phyloP scores from a whole-genome alignment of 2,888 invertebrate species.

The Parnassius orleans region DNA sequence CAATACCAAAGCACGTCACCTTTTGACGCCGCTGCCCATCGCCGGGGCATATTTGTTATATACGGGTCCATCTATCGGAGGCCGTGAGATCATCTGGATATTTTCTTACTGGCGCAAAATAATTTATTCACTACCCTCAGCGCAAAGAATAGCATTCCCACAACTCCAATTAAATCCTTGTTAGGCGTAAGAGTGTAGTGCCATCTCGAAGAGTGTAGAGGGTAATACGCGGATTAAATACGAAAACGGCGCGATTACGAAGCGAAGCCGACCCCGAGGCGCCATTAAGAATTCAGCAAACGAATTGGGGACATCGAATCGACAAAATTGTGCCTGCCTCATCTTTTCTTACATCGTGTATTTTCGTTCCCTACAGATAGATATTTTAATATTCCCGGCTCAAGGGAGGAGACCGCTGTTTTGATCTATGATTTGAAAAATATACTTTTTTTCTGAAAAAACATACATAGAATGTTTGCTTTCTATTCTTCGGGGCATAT shows the following conservation, averaged over 20 bases:
- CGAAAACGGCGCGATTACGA: slow-evolving; percentile 64
- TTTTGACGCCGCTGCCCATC: too few species aligned
- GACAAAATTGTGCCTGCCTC: slow-evolving; percentile 74
- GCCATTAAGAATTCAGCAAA: slow-evolving; percentile 74
- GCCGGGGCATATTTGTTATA: too few species aligned
- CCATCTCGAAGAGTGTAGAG: slow-evolving; percentile 33
- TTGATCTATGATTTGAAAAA: slow-evolving; percentile 66
- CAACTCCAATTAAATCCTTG: slow-evolving; percentile 57
- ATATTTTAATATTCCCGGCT: slow-evolving; percentile 70
- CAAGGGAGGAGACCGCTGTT: slow-evolving; percentile 62
- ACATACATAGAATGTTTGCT: slow-evolving; percentile 49
- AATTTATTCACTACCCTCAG: slow-evolving; percentile 23
- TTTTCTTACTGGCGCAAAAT: not conserved
- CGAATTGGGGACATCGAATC: slow-evolving; percentile 77
- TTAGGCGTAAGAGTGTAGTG: slow-evolving; percentile 44
- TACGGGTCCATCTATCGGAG: too few species aligned
- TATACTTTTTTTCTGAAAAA: slow-evolving; percentile 54
- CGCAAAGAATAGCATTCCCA: slow-evolving; percentile 23
- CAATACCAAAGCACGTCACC: too few species aligned
- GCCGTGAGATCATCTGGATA: too few species aligned
- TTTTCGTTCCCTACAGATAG: slow-evolving; percentile 57
- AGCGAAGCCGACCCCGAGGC: slow-evolving; percentile 57
- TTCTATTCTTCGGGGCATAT: slow-evolving; percentile 44
- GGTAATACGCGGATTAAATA: slow-evolving; percentile 67
- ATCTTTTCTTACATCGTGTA: slow-evolving; percentile 71